These are phyloP conservation scores for Ylistrum balloti DNA, from an alignment of 1,140 invertebrate genomes.

Conservation along the genomic window DNA sequence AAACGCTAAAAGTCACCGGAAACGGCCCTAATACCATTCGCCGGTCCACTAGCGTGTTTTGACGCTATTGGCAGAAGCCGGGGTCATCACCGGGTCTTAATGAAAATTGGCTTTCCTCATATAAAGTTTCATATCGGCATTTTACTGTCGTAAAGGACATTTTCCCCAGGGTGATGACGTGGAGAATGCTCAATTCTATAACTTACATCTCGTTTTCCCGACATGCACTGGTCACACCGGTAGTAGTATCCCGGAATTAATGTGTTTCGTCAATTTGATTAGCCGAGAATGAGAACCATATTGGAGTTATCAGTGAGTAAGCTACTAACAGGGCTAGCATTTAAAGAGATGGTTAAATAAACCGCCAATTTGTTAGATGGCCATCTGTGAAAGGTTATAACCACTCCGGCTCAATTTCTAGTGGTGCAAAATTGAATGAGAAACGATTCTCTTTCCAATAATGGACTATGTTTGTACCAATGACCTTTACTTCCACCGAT, in stretches of 20 bases:
- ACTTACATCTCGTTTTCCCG: conserved; percentile 25
- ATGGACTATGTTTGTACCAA: neutral
- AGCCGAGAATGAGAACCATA: neutral
- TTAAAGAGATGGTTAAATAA: neutral
- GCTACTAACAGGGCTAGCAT: neutral
- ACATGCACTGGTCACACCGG: conserved; percentile 14
- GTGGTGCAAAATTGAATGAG: neutral
- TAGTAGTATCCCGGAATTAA: conserved; percentile 27
- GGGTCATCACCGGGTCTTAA: conserved; percentile 29
- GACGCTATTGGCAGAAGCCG: neutral
- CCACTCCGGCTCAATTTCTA: neutral
- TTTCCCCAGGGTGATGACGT: neutral
- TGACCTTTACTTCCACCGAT: no score
- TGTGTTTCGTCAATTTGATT: conserved; percentile 28
- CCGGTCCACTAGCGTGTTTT: conserved; percentile 5
- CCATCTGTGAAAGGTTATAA: neutral
- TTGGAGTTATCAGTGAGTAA: neutral
- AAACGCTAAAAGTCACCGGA: conserved; percentile 8
- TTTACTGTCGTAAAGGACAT: conserved; percentile 20
- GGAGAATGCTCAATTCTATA: neutral
- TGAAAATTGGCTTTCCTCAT: conserved; percentile 34
- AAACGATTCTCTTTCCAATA: neutral
- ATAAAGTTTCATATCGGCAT: conserved; percentile 34
- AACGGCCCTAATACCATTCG: conserved; percentile 7
- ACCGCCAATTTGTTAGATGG: neutral